phyloP scores from a whole-genome alignment of 2,888 invertebrate genomes.

The Pachymerium ferrugineum region DNA sequence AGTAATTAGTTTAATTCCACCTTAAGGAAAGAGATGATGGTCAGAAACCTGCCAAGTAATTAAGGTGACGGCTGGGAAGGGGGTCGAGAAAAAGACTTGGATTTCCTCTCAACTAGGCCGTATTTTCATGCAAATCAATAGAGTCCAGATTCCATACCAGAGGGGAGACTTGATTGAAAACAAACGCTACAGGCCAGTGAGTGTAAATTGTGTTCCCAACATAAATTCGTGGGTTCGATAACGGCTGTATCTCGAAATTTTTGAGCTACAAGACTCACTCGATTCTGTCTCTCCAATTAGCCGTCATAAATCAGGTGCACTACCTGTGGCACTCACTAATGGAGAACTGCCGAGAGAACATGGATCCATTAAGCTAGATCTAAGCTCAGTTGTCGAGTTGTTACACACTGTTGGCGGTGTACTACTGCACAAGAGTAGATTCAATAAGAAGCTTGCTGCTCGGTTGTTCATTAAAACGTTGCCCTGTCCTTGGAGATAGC shows the following conservation, averaged over 20 bases:
- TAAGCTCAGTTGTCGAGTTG: conserved; percentile 2
- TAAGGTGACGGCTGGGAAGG: neutral
- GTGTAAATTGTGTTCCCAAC: neutral
- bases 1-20: conserved; percentile 15
- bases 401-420: neutral
- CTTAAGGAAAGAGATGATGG: neutral
- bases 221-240: conserved; percentile 16
- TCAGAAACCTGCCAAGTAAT: neutral
- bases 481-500: neutral
- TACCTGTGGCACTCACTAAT: conserved; percentile 22
- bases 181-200: conserved; percentile 1
- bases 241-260: neutral
- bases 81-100: no score
- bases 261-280: no score
- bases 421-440: neutral
- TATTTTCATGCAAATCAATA: conserved; percentile 28
- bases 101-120: no score
- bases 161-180: conserved; percentile 25
- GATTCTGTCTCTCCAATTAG: neutral
- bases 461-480: conserved; percentile 5
- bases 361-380: neutral
- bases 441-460: no score
- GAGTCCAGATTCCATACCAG: conserved; percentile 20
- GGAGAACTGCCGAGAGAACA: neutral
- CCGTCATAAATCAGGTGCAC: conserved; percentile 11